Conservation (phyloP, 2,113 vertebrate genomes). For the Crocuta crocuta region DNA sequence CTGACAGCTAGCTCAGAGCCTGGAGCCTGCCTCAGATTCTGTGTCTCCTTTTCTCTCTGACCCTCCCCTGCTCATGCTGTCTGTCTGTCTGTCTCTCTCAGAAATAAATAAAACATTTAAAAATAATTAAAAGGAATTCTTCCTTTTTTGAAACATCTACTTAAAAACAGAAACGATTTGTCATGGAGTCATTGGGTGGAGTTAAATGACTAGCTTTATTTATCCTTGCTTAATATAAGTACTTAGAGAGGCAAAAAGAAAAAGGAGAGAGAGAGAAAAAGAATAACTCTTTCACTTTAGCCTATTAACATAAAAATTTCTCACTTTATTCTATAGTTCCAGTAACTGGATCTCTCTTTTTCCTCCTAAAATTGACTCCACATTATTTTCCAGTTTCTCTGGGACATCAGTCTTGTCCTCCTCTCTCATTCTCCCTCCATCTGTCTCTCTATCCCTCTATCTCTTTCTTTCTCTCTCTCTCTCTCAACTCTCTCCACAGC, state of each 20-base stretch:
- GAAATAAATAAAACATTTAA: too few species aligned
- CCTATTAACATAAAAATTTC: neutral
- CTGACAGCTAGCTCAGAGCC: too few species aligned
- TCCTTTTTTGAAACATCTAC: neutral
- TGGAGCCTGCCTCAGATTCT: too few species aligned
- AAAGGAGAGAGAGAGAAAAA: neutral
- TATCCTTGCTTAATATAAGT: neutral
- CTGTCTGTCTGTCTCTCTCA: too few species aligned
- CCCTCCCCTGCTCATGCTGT: too few species aligned
- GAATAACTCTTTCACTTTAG: neutral
- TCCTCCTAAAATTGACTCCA: neutral
- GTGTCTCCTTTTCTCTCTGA: too few species aligned
- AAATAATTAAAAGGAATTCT: neutral
- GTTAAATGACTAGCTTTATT: neutral
- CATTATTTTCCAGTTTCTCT: neutral
- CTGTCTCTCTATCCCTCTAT: neutral
- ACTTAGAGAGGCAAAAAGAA: neutral
- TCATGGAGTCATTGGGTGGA: neutral
- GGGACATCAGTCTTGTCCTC: neutral
- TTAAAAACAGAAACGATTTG: neutral
- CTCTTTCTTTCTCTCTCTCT: neutral
- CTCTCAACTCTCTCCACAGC: neutral
- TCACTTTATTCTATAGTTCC: neutral
- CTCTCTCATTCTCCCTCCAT: too few species aligned
- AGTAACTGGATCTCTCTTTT: neutral